phyloP scores from a whole-genome alignment of 2,888 invertebrate species.

The Fragum whitleyi region DNA sequence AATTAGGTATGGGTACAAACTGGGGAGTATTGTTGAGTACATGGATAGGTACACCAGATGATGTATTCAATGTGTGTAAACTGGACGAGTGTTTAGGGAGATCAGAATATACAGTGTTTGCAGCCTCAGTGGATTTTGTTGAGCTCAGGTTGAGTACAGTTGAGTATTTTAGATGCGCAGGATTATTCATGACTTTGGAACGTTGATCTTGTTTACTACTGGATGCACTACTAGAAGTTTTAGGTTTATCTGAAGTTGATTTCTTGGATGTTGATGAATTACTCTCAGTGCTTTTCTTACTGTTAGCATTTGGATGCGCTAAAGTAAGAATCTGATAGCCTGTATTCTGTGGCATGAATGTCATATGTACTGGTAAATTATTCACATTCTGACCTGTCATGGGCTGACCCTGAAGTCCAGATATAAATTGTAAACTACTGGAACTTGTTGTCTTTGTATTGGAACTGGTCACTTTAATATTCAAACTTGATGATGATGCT shows the following conservation, averaged over 20 bases:
- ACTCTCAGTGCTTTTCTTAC: conserved; percentile 16
- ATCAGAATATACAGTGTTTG: conserved; percentile 13
- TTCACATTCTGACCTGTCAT: conserved; percentile 30
- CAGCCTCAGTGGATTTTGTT: background rate
- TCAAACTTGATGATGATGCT: conserved; percentile 26
- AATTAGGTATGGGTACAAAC: conserved; percentile 44
- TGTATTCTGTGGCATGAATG: conserved; percentile 51
- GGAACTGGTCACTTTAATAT: conserved; percentile 48
- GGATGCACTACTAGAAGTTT: background rate
- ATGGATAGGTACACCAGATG: conserved; percentile 29
- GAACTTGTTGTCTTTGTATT: conserved; percentile 16
- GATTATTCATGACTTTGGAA: background rate
- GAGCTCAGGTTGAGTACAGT: conserved; percentile 33
- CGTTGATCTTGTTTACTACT: conserved; percentile 9
- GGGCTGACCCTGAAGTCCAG: conserved; percentile 43
- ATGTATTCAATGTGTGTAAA: conserved; percentile 37
- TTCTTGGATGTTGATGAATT: background rate
- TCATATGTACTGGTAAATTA: conserved; percentile 59
- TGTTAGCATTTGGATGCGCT: conserved; percentile 33
- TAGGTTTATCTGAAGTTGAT: background rate
- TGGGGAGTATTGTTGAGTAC: conserved; percentile 36
- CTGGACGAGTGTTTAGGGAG: conserved; percentile 36
- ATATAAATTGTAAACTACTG: conserved; percentile 44
- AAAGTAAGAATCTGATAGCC: conserved; percentile 61
- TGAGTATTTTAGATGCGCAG: conserved; percentile 34